Conservation (phyloP, 1,140 invertebrate genomes). For the Prorops nasuta region DNA sequence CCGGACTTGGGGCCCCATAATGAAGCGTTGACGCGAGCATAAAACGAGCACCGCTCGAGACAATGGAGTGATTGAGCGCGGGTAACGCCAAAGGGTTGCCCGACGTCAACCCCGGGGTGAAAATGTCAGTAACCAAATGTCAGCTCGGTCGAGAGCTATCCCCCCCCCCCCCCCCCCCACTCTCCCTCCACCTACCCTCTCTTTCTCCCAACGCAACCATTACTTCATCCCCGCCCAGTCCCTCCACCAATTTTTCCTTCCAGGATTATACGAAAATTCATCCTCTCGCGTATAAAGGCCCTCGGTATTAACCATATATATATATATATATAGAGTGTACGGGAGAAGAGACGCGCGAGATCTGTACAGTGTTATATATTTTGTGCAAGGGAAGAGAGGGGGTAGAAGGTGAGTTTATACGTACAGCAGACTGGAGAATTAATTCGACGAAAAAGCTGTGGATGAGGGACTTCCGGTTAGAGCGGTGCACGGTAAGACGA, state of each 20-base stretch:
- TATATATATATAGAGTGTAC: too few species aligned
- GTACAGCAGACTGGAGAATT: too few species aligned
- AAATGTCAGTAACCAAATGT: conserved; percentile 52
- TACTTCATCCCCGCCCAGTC: background rate
- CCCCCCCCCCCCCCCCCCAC: conserved; percentile 8
- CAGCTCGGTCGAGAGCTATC: conserved; percentile 22
- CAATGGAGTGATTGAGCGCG: conserved; percentile 53
- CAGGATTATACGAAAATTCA: background rate
- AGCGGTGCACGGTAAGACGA: too few species aligned
- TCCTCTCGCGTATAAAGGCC: background rate
- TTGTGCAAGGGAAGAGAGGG: too few species aligned
- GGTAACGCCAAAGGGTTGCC: conserved; percentile 49
- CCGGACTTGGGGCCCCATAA: conserved; percentile 45
- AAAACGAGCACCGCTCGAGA: conserved; percentile 49
- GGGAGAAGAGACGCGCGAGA: too few species aligned
- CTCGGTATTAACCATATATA: too few species aligned
- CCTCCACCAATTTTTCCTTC: background rate
- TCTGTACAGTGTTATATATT: too few species aligned
- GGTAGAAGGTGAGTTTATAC: too few species aligned
- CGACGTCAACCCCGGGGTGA: conserved; percentile 49
- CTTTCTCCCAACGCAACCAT: background rate
- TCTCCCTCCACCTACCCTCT: background rate
- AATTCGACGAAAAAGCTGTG: too few species aligned
- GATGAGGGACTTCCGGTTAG: too few species aligned
- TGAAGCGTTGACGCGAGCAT: conserved; percentile 54